Percentiles rank a stretch among this genome's conserved stretches.
phyloP scores from a whole-genome alignment of 2,888 invertebrate species.

The Cerastis leucographa region DNA sequence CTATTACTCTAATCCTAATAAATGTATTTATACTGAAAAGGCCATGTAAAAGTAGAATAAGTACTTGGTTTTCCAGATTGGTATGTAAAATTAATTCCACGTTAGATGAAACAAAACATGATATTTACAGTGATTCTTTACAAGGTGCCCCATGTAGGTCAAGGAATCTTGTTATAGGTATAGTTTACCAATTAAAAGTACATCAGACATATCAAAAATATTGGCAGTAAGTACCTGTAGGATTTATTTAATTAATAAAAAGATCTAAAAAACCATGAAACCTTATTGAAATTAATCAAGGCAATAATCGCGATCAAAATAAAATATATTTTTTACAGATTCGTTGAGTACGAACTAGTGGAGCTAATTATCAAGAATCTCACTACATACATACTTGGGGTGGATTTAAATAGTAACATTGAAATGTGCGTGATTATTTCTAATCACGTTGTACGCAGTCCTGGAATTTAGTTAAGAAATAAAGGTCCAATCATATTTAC shows the following conservation, averaged over 20 bases:
- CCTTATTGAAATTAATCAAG: conserved; percentile 36
- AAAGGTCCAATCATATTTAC: conserved; percentile 10
- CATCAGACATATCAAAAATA: conserved; percentile 64
- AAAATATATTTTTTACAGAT: conserved; percentile 38
- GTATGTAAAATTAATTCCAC: background rate
- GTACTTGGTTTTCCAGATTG: conserved; percentile 1
- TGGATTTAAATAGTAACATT: conserved; percentile 9
- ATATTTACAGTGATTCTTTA: conserved; percentile 47
- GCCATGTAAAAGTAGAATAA: background rate
- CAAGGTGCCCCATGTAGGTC: conserved; percentile 46
- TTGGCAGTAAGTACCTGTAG: conserved; percentile 51
- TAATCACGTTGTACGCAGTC: conserved; percentile 1
- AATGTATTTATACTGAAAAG: conserved; percentile 46
- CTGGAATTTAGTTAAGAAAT: background rate
- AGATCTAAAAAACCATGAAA: conserved; percentile 34
- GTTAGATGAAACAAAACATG: conserved; percentile 1
- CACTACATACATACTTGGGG: conserved; percentile 5
- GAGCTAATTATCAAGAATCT: conserved; percentile 35
- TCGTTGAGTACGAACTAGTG: conserved; percentile 32
- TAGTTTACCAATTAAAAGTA: conserved; percentile 57
- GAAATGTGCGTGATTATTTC: conserved; percentile 27
- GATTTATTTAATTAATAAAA: conserved; percentile 50
- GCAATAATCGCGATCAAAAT: conserved; percentile 37
- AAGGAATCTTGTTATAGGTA: conserved; percentile 35
- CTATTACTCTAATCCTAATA: conserved; percentile 39